Evolutionary conservation across 2,797 vertebrate species (phyloP).

Genomic region (Crax fasciolata): DNA sequence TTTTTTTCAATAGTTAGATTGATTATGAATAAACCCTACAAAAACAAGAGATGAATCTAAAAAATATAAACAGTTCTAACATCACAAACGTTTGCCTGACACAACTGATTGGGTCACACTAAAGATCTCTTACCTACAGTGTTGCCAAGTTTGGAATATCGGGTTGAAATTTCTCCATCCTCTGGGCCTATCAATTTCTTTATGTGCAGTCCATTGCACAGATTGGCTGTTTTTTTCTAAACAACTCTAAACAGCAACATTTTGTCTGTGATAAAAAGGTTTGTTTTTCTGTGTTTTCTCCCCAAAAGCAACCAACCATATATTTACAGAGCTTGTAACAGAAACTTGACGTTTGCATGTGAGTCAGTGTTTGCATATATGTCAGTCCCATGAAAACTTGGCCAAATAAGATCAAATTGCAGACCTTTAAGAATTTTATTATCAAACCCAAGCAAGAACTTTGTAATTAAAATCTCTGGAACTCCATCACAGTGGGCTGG

Average conservation of each 20-base stretch:
- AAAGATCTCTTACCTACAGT: accelerated
- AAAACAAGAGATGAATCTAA: neutral
- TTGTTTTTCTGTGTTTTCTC: neutral
- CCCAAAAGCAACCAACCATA: accelerated
- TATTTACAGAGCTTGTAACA: accelerated
- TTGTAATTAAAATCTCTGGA: neutral
- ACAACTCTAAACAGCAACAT: neutral
- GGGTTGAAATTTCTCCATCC: neutral
- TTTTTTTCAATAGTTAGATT: neutral
- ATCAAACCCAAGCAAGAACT: neutral
- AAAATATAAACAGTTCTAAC: neutral
- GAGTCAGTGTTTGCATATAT: neutral
- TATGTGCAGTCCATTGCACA: neutral
- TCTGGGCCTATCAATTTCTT: neutral
- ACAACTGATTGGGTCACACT: neutral
- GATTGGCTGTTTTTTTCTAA: neutral
- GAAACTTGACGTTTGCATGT: accelerated
- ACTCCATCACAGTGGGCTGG: neutral
- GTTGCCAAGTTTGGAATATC: neutral
- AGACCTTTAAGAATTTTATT: neutral
- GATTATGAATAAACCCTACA: neutral
- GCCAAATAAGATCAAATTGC: neutral
- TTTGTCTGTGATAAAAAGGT: neutral
- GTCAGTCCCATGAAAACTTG: neutral
- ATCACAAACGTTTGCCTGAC: neutral